These are phyloP conservation scores for Pilophorus perplexus DNA, from an alignment of 2,888 invertebrate species.

Conservation along the genomic window DNA sequence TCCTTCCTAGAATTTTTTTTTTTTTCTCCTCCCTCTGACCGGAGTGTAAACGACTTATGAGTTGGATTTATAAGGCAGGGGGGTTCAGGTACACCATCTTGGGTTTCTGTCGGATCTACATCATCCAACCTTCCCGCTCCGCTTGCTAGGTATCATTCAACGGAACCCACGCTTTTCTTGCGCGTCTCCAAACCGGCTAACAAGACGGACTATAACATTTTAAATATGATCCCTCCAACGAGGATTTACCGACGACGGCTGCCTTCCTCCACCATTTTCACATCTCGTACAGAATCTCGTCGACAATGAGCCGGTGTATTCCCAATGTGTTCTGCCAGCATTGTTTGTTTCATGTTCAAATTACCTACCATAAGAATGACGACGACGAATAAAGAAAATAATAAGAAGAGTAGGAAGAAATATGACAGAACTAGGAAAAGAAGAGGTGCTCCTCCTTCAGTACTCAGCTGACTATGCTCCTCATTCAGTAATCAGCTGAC, in stretches of 20 bases:
- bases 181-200: constrained; percentile 8
- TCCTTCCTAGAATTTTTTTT: not conserved
- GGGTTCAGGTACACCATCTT: constrained; percentile 13
- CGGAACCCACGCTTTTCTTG: constrained; percentile 22
- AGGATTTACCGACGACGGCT: constrained; percentile 5
- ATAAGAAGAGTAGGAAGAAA: no score
- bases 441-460: no score
- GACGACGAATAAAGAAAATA: no score
- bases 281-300: no score
- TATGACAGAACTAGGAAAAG: no score
- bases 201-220: constrained; percentile 26
- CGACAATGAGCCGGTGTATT: no score
- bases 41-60: constrained; percentile 12
- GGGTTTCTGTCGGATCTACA: constrained; percentile 16
- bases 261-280: not conserved
- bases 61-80: constrained; percentile 21
- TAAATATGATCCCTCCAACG: constrained; percentile 16
- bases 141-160: constrained; percentile 25
- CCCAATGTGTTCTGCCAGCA: no score
- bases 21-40: not conserved
- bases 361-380: no score
- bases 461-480: no score
- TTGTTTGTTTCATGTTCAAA: no score
- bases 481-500: no score
- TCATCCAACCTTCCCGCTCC: constrained; percentile 16